phyloP scores from a whole-genome alignment of 2,113 vertebrate genomes.

The Podarcis raffonei region DNA sequence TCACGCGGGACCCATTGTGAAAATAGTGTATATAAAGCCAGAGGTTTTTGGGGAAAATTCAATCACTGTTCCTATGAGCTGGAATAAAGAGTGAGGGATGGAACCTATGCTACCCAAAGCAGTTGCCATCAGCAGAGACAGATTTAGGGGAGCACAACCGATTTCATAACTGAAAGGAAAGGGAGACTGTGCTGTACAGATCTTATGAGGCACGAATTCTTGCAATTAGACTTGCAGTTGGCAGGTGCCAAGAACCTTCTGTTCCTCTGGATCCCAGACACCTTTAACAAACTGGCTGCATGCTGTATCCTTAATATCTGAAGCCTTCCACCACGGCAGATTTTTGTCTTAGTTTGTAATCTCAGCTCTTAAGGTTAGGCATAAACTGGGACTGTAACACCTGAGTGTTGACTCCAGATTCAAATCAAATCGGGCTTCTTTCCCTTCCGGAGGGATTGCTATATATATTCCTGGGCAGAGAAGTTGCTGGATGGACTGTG shows the following conservation, averaged over 20 bases:
- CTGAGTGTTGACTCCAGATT: background rate
- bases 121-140: no score
- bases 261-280: background rate
- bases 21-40: no score
- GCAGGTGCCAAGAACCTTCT: background rate
- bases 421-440: background rate
- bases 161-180: background rate
- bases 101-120: no score
- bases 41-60: no score
- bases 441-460: background rate
- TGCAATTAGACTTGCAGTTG: background rate
- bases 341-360: background rate
- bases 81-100: no score
- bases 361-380: background rate
- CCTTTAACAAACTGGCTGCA: background rate
- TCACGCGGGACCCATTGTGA: no score
- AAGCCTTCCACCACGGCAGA: background rate
- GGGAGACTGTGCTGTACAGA: background rate
- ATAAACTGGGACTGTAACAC: background rate
- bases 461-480: background rate
- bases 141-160: no score
- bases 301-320: background rate
- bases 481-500: background rate
- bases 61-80: no score
- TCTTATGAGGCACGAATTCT: background rate